A percentile compares a stretch with the other conserved stretches of the same genome.
Evolutionary conservation across 1,140 invertebrate species (phyloP).

Genomic region (Caenorhabditis latens): DNA sequence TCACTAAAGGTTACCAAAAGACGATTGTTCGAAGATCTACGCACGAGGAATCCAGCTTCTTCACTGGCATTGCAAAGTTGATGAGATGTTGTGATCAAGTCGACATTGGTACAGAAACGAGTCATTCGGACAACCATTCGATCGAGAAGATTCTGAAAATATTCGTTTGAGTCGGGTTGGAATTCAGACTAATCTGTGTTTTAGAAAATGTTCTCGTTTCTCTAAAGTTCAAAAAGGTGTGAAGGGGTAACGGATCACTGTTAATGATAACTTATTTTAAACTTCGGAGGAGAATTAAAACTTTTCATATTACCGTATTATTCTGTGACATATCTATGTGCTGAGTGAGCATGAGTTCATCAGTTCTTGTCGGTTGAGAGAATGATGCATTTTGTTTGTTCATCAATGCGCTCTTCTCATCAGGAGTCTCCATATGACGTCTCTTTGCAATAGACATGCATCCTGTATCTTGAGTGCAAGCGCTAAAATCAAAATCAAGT

Average conservation of each 20-base stretch:
- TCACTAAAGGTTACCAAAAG: conserved; percentile 8
- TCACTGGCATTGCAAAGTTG: conserved; percentile 1
- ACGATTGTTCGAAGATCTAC: background rate
- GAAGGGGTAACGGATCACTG: too few relatives aligned
- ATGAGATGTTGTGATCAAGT: background rate
- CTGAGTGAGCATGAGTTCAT: conserved; percentile 44
- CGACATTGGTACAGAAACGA: conserved; percentile 57
- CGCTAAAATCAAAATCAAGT: background rate
- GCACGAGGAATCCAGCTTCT: conserved; percentile 1
- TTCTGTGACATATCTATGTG: conserved; percentile 46
- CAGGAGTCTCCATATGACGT: conserved; percentile 10
- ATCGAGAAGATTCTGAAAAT: conserved; percentile 54
- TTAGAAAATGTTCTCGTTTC: background rate
- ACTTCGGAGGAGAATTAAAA: background rate
- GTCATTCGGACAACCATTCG: conserved; percentile 58
- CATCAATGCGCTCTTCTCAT: background rate
- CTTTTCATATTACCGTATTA: background rate
- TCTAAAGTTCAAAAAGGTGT: background rate
- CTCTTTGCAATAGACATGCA: background rate
- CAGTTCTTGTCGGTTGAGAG: conserved; percentile 49
- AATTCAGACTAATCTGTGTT: too few relatives aligned
- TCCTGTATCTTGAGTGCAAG: background rate
- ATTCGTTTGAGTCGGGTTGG: too few relatives aligned
- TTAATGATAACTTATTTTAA: background rate
- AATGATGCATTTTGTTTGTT: conserved; percentile 45